Percentiles rank a stretch among this genome's conserved stretches.
phyloP scores from a whole-genome alignment of 2,888 invertebrate species.

The Mythimna vitellina region DNA sequence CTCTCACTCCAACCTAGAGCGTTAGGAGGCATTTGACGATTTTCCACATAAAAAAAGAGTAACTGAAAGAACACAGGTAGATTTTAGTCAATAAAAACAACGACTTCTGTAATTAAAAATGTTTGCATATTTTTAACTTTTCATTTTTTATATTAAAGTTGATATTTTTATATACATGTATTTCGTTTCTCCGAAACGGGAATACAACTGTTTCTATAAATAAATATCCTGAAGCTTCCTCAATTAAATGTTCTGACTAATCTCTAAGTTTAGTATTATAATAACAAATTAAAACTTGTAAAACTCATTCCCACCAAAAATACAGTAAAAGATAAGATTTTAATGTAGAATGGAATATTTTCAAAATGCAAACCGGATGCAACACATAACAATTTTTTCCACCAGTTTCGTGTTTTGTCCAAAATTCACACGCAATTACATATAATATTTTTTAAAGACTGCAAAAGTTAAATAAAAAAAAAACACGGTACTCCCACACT shows the following conservation, averaged over 20 bases:
- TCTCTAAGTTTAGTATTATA: neutral
- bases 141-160: too few species aligned
- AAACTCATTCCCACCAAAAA: slow-evolving; percentile 8
- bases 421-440: slow-evolving; percentile 15
- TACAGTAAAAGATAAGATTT: too few species aligned
- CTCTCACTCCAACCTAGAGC: too few species aligned
- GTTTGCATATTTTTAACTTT: too few species aligned
- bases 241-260: neutral
- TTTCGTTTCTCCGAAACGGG: too few species aligned
- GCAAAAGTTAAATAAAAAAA: neutral
- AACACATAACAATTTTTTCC: slow-evolving; percentile 4
- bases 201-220: neutral
- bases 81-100: too few species aligned
- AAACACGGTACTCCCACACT: neutral
- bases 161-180: too few species aligned
- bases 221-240: neutral
- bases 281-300: neutral
- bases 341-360: neutral
- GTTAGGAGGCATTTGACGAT: too few species aligned
- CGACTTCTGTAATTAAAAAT: too few species aligned
- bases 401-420: neutral
- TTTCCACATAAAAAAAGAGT: too few species aligned
- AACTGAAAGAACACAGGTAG: too few species aligned
- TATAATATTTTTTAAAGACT: neutral
- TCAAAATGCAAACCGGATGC: neutral